Percentiles rank a stretch among this genome's conserved stretches.
These are phyloP conservation scores for Manacus vitellinus DNA, from an alignment of 2,113 vertebrate species.

Conservation along the genomic window DNA sequence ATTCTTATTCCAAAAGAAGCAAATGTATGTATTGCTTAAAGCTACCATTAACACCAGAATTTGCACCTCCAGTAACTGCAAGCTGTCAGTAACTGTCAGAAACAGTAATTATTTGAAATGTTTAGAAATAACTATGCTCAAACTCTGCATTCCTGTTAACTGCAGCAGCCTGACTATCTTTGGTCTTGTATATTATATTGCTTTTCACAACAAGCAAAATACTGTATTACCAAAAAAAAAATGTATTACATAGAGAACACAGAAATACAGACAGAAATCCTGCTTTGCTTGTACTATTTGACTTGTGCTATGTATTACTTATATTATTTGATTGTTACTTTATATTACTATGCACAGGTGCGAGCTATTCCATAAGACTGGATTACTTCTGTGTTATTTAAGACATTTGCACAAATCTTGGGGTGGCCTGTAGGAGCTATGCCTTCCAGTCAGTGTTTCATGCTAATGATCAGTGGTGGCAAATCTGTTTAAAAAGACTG, in stretches of 20 bases:
- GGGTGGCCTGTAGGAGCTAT: neutral
- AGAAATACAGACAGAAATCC: neutral
- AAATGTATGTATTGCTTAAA: neutral
- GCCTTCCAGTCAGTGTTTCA: neutral
- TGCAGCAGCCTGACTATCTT: neutral
- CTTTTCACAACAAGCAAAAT: neutral
- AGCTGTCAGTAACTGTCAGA: neutral
- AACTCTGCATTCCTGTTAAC: neutral
- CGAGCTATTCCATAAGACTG: neutral
- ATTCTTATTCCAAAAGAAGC: neutral
- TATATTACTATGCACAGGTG: neutral
- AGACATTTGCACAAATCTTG: neutral
- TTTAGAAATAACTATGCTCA: neutral
- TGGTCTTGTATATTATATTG: neutral
- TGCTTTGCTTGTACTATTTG: neutral
- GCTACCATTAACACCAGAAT: neutral
- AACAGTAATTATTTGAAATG: neutral
- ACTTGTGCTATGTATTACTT: neutral
- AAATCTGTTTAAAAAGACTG: neutral
- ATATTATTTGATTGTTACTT: neutral
- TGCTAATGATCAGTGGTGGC: neutral
- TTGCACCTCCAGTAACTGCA: neutral
- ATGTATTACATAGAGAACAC: neutral
- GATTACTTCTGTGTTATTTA: neutral
- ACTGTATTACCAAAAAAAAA: neutral